Percentiles rank a stretch among this genome's conserved stretches.
These are phyloP conservation scores for Chymomyza procnemis DNA, from an alignment of 2,888 invertebrate species.

Conservation along the genomic window DNA sequence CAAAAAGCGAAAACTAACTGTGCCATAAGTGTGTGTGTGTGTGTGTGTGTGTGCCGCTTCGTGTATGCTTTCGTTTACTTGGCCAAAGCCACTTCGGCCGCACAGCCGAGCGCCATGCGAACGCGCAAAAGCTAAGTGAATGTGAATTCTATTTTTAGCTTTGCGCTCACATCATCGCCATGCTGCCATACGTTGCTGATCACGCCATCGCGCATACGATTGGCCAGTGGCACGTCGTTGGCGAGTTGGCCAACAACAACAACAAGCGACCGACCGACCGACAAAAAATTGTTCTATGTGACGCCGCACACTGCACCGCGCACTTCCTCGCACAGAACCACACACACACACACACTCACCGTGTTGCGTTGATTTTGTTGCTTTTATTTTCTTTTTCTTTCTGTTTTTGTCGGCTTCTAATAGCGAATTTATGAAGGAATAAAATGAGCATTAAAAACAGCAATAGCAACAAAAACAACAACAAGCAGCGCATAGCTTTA, in stretches of 20 bases:
- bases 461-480: slow-evolving; percentile 16
- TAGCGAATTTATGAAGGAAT: slow-evolving; percentile 63
- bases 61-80: not conserved
- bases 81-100: slow-evolving; percentile 31
- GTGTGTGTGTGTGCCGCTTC: not conserved
- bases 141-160: slow-evolving; percentile 58
- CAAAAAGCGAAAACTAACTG: slow-evolving; percentile 37
- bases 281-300: slow-evolving; percentile 55
- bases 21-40: not conserved
- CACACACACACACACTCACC: not conserved
- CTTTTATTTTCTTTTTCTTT: not conserved
- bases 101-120: slow-evolving; percentile 10
- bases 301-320: slow-evolving; percentile 30
- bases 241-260: slow-evolving; percentile 6
- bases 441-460: slow-evolving; percentile 60
- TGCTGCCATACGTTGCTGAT: slow-evolving; percentile 44
- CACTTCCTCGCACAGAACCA: not conserved
- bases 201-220: slow-evolving; percentile 50
- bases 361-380: slow-evolving; percentile 24
- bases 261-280: slow-evolving; percentile 44
- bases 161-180: slow-evolving; percentile 43
- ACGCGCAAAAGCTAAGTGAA: slow-evolving; percentile 37
- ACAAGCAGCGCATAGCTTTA: not conserved
- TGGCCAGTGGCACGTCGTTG: slow-evolving; percentile 29
- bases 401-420: slow-evolving; percentile 54